phyloP scores from a whole-genome alignment of 2,113 vertebrate genomes.

The Nicator chloris region DNA sequence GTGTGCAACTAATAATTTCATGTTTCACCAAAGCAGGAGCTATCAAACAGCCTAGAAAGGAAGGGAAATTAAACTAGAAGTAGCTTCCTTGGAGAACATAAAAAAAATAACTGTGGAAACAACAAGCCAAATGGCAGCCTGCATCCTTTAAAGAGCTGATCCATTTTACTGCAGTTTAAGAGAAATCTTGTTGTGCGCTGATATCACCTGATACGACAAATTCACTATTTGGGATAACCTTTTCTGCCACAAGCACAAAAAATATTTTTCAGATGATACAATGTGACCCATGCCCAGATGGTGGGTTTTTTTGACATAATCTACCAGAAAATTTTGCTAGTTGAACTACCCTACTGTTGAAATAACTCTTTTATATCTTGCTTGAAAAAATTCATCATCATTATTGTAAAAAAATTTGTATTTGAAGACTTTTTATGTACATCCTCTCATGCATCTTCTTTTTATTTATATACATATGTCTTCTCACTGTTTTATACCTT shows the following conservation, averaged over 20 bases:
- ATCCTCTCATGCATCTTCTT: neutral
- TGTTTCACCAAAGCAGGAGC: neutral
- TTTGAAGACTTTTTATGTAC: neutral
- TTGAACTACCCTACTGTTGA: neutral
- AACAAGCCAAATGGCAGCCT: neutral
- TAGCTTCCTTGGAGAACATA: neutral
- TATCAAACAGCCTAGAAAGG: neutral
- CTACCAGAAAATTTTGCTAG: neutral
- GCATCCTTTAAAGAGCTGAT: neutral
- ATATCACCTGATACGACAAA: neutral
- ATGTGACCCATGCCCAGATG: neutral
- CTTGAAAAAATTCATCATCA: neutral
- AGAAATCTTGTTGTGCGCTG: neutral
- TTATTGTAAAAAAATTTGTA: neutral
- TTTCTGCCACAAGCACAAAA: neutral
- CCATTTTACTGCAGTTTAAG: neutral
- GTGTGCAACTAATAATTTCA: neutral
- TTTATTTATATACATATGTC: accelerated
- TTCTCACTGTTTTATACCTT: neutral
- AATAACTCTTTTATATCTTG: neutral
- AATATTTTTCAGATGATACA: neutral
- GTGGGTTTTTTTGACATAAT: neutral
- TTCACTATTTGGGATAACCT: neutral
- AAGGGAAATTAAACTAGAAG: too few relatives aligned
- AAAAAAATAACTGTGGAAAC: neutral